These are phyloP conservation scores for Xestobium rufovillosum DNA, from an alignment of 2,888 invertebrate genomes.

Conservation along the genomic window DNA sequence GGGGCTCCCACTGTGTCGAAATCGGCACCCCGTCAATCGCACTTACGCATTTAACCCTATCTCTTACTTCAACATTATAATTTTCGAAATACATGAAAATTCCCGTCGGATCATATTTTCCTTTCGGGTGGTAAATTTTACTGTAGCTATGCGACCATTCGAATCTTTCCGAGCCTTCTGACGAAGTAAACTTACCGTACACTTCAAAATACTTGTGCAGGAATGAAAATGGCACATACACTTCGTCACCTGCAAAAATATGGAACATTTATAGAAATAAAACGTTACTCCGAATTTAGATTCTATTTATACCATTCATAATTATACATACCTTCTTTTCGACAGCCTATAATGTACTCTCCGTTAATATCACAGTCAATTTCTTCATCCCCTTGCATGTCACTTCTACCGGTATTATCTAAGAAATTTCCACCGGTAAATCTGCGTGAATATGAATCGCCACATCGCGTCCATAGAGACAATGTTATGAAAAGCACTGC, in stretches of 20 bases:
- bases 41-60: constrained; percentile 93
- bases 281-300: too few species aligned
- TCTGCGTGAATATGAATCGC: constrained; percentile 41
- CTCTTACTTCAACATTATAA: constrained; percentile 94
- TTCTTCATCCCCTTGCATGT: constrained; percentile 51
- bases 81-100: constrained; percentile 96
- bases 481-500: constrained; percentile 62
- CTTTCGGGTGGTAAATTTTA: constrained; percentile 81
- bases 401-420: constrained; percentile 31
- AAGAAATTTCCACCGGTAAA: constrained; percentile 21
- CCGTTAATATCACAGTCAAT: constrained; percentile 87
- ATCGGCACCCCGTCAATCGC: constrained; percentile 90
- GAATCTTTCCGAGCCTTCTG: constrained; percentile 71
- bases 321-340: too few species aligned
- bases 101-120: constrained; percentile 81
- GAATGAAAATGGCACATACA: constrained; percentile 88
- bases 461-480: constrained; percentile 70
- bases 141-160: constrained; percentile 95
- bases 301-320: too few species aligned
- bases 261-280: too few species aligned
- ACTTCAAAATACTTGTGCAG: constrained; percentile 92
- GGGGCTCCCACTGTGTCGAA: constrained; percentile 94
- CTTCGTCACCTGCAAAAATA: constrained; percentile 77
- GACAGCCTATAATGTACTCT: constrained; percentile 50
- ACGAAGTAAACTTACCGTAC: constrained; percentile 73